phyloP scores from a whole-genome alignment of 2,113 vertebrate genomes.

The Hystrix brachyura region DNA sequence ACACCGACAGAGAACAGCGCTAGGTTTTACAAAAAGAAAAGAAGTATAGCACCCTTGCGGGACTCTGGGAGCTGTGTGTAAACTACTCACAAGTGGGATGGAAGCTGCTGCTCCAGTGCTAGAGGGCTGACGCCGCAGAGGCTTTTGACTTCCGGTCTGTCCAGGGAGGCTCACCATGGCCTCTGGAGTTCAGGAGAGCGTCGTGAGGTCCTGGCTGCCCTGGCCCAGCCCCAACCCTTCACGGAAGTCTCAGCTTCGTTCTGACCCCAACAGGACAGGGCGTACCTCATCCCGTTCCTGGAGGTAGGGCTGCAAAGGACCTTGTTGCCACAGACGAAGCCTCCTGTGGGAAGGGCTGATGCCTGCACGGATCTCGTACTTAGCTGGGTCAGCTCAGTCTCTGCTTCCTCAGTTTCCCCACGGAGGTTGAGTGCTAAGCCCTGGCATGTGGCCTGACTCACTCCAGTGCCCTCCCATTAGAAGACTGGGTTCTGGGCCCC shows the following conservation, averaged over 20 bases:
- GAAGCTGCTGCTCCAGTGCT: no score
- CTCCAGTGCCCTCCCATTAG: neutral
- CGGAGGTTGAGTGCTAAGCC: neutral
- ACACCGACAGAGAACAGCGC: rapidly evolving
- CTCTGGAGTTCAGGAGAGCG: rapidly evolving
- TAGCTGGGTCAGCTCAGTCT: neutral
- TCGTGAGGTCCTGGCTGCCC: no score
- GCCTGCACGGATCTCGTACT: rapidly evolving
- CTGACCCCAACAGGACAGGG: neutral
- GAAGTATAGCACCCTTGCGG: neutral
- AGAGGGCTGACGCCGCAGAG: neutral
- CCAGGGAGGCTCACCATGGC: rapidly evolving
- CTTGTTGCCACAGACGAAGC: neutral
- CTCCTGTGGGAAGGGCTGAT: neutral
- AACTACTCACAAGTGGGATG: neutral
- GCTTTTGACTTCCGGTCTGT: neutral
- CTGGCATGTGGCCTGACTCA: neutral
- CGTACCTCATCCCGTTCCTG: neutral
- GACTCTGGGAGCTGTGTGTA: neutral
- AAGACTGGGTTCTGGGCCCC: neutral
- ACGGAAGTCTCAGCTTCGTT: neutral
- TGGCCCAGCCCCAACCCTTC: neutral
- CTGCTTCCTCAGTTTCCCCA: neutral
- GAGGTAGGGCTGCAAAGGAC: neutral
- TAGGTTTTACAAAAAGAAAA: neutral